Conservation (phyloP, 1,140 invertebrate genomes). For the Kradibia gibbosae region DNA sequence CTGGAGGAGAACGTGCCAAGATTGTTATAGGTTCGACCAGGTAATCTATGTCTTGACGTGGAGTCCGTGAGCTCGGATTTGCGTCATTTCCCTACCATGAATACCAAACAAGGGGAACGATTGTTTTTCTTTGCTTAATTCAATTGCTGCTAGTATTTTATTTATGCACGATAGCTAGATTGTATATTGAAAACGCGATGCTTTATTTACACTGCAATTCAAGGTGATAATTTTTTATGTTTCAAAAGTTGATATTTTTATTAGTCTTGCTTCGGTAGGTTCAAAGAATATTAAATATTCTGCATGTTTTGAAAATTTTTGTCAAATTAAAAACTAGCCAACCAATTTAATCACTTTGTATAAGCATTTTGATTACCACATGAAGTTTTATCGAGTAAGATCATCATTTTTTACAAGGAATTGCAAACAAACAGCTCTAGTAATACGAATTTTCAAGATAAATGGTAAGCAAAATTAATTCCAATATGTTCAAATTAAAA, state of each 20-base stretch:
- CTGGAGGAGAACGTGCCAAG: not conserved
- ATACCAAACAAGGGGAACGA: not conserved
- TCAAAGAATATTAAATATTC: too few species aligned
- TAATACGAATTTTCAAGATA: not conserved
- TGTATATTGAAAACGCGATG: not conserved
- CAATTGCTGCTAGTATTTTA: not conserved
- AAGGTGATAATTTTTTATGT: not conserved
- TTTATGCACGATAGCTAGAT: not conserved
- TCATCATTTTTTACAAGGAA: too few species aligned
- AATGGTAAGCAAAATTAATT: constrained; percentile 2
- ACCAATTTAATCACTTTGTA: too few species aligned
- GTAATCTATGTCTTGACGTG: too few species aligned
- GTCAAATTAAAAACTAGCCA: too few species aligned
- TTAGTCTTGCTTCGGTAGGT: too few species aligned
- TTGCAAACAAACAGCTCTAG: too few species aligned
- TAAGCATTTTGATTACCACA: too few species aligned
- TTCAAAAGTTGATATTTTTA: not conserved
- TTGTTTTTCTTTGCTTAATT: too few species aligned
- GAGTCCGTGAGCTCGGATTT: not conserved
- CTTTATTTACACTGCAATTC: not conserved
- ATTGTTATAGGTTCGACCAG: too few species aligned
- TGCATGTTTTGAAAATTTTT: too few species aligned
- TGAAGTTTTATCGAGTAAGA: too few species aligned
- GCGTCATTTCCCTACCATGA: not conserved
- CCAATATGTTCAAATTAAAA: not conserved